A percentile compares a stretch with the other conserved stretches of the same genome.
phyloP scores from a whole-genome alignment of 2,797 vertebrate genomes.

The Acanthornis magna region DNA sequence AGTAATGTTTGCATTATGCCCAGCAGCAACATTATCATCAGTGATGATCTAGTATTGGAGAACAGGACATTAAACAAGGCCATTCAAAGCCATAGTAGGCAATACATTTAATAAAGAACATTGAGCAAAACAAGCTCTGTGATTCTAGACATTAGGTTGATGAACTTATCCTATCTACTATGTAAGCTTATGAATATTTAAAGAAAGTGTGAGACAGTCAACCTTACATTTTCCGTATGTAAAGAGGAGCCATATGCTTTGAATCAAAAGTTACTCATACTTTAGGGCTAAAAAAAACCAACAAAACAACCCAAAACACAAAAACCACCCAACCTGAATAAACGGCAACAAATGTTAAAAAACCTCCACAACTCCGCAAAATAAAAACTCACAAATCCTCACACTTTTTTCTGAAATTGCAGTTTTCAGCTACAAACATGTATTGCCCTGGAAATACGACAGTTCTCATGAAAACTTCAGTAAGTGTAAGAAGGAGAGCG shows the following conservation, averaged over 20 bases:
- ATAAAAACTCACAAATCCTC: accelerated
- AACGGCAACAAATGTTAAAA: background rate
- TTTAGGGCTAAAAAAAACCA: background rate
- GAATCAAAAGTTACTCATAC: background rate
- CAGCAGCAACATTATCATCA: background rate
- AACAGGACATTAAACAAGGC: background rate
- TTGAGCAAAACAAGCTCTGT: background rate
- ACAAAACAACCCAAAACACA: too few species aligned
- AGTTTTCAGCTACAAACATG: background rate
- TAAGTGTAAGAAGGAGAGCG: background rate
- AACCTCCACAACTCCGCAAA: too few species aligned
- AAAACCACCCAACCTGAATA: background rate
- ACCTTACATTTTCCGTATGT: background rate
- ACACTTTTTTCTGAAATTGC: background rate
- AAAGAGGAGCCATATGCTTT: background rate
- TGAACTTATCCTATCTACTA: background rate
- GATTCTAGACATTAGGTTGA: background rate
- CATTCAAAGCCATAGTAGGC: background rate
- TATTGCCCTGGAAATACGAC: background rate
- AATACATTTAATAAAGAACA: background rate
- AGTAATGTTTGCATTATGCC: background rate
- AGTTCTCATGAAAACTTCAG: background rate
- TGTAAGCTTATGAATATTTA: background rate
- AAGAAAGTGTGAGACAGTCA: background rate
- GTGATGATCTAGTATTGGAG: background rate